These are phyloP conservation scores for Boleophthalmus pectinirostris DNA, from an alignment of 2,113 vertebrate genomes.

Conservation along the genomic window DNA sequence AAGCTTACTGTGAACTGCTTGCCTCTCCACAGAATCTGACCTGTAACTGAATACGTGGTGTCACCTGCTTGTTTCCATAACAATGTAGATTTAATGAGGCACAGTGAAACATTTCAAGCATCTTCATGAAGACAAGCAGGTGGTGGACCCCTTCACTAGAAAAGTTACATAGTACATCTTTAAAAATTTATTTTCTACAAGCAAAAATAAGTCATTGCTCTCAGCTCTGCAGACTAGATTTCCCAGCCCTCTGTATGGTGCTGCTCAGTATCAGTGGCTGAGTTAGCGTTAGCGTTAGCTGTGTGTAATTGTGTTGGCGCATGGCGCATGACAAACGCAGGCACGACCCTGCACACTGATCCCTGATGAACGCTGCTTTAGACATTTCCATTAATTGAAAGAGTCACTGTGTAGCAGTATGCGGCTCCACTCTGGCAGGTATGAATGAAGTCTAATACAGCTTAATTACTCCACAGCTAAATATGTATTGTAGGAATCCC, in stretches of 20 bases:
- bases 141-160: no score
- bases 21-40: no score
- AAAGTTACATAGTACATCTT: no score
- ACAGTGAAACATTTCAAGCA: no score
- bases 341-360: constrained; percentile 57
- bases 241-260: constrained; percentile 58
- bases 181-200: not conserved
- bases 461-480: constrained; percentile 75
- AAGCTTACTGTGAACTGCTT: no score
- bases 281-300: constrained; percentile 38
- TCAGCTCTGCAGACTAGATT: not conserved
- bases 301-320: constrained; percentile 73
- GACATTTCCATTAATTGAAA: constrained; percentile 76
- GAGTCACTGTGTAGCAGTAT: constrained; percentile 70
- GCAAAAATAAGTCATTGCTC: not conserved
- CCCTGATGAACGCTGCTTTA: constrained; percentile 63
- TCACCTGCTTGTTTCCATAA: no score
- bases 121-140: no score
- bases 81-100: no score
- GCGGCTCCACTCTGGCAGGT: constrained; percentile 76
- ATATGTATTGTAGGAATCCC: constrained; percentile 64
- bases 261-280: constrained; percentile 69
- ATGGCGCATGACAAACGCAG: constrained; percentile 72
- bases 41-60: no score
- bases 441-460: constrained; percentile 75